Evolutionary conservation across 2,797 vertebrate species (phyloP).

Genomic region (Australoheros facetus): DNA sequence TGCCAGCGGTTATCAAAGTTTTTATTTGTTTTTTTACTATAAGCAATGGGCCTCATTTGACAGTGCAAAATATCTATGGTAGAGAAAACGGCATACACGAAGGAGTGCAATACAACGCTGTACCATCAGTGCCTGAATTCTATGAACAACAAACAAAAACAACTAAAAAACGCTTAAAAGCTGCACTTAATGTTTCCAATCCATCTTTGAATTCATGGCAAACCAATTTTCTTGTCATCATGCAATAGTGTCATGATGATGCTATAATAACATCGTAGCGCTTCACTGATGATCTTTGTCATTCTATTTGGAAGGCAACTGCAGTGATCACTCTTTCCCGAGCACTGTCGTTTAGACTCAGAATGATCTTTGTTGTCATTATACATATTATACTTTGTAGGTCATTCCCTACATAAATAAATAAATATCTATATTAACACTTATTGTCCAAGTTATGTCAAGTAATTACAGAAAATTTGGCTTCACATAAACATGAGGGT

Average conservation of each 20-base stretch:
- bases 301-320: neutral
- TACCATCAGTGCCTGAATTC: neutral
- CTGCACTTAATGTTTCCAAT: neutral
- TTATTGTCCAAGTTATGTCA: neutral
- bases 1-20: neutral
- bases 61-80: neutral
- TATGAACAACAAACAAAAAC: neutral
- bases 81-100: neutral
- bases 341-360: neutral
- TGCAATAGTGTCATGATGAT: neutral
- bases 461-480: neutral
- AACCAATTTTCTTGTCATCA: neutral
- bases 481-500: neutral
- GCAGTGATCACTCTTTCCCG: neutral
- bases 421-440: rapidly evolving
- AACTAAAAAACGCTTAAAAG: neutral
- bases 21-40: neutral
- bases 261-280: neutral
- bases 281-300: neutral
- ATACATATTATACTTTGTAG: neutral
- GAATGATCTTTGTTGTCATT: neutral
- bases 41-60: neutral
- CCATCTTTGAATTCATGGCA: neutral
- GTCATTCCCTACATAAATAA: neutral
- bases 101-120: too few relatives aligned